Evolutionary conservation across 92 coral and sea anemone genomes (phyloP), one percentile per base, ranked within the genome.

Genomic region (Umimayanthus kanabou): DNA sequence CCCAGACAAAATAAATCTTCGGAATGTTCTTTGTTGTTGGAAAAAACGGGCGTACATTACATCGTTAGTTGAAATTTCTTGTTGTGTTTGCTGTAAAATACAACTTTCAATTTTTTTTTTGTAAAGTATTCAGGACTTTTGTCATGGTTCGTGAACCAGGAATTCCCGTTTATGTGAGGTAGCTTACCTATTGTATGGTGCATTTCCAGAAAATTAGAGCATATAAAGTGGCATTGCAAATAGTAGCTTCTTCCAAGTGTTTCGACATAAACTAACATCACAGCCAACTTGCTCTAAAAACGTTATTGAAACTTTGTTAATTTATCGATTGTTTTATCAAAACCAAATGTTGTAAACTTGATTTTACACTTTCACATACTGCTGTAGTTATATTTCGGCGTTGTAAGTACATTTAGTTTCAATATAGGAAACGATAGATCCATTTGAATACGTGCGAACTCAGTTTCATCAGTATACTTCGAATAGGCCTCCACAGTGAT

Each of bases 191-290:
- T 37, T 37, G 79, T 37, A 33, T 11, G 79, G 23, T 37, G 47
- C 22, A 74, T 1, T 74, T 74, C 45, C 79, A 37, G 79, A 39
- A 74, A 10, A 74, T 74, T 37, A 74, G 50, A 74, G 79, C 50
- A 74, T 74, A 37, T 74, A 74, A 37, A 74, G 79, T 74, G 79
- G 79, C 79, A 74, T 37, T 11, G 79, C 79, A 37, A 74, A 40
- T 25, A 10, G 79, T 22, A 37, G 79, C 50, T 10, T 15, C 8
- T 74, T 74, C 45, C 50, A 40, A 74, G 18, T 11, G 79, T 40
- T 74, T 74, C 79, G 37, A 26, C 74, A 30, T 25, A 25, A 25
- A 70, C 8, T 25, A 30, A 70, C 39, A 25, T 70, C 74, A 26
- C 37, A 70, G 39, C 13, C 74, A 70, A 26, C 15, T 25, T 70